Evolutionary conservation across 2,113 vertebrate species (phyloP).

Genomic region (Lagopus muta): DNA sequence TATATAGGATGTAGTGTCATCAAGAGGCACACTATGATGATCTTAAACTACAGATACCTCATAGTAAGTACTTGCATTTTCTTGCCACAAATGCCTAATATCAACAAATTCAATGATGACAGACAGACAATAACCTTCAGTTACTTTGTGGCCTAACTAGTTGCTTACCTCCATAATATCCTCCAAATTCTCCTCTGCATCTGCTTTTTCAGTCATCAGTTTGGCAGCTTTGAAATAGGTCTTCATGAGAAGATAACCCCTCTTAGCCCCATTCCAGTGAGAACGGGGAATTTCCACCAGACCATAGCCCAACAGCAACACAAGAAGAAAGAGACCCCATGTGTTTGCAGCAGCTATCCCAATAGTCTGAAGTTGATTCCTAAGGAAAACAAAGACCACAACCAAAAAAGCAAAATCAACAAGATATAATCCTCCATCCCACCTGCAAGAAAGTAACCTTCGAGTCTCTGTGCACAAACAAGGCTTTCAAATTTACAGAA

Average conservation of each 20-base stretch:
- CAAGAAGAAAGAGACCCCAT: conserved; percentile 94
- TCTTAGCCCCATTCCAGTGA: conserved; percentile 90
- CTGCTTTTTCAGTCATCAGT: conserved; percentile 90
- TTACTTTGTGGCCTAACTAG: not conserved
- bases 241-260: conserved; percentile 86
- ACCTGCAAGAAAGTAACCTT: not conserved
- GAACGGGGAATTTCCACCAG: conserved; percentile 95
- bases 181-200: conserved; percentile 90
- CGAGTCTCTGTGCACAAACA: not conserved
- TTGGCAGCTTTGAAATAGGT: conserved; percentile 93
- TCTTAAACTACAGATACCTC: not conserved
- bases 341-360: conserved; percentile 94
- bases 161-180: conserved; percentile 90
- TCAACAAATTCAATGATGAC: not conserved
- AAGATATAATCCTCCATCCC: not conserved
- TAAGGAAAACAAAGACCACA: conserved; percentile 46
- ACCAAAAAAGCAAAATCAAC: not conserved
- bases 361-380: conserved; percentile 90
- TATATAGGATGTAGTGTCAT: not conserved
- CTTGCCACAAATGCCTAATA: not conserved
- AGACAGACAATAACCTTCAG: not conserved
- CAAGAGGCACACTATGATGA: not conserved
- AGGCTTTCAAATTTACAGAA: not conserved
- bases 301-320: conserved; percentile 91
- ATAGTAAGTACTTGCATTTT: not conserved